Conservation (phyloP, 1,140 invertebrate species). For the Polypedilum vanderplanki region DNA sequence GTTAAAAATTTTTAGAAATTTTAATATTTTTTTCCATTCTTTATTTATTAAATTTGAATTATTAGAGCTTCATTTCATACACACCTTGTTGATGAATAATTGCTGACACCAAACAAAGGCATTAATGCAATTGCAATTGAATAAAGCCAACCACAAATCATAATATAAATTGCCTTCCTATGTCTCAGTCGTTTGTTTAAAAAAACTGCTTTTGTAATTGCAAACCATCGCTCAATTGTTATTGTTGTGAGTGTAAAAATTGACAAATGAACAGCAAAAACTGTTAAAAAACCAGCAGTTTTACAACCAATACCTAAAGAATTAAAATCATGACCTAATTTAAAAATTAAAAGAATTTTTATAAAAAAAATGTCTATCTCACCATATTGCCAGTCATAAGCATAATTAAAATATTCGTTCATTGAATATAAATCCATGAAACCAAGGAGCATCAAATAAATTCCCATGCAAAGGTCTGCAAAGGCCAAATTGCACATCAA, state of each 20-base stretch:
- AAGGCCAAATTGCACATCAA: slow-evolving; percentile 81
- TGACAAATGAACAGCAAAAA: slow-evolving; percentile 79
- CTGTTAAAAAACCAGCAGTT: slow-evolving; percentile 78
- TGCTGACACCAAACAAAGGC: slow-evolving; percentile 72
- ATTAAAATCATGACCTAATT: too few species aligned
- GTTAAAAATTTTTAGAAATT: too few species aligned
- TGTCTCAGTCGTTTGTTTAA: slow-evolving; percentile 63
- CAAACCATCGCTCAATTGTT: slow-evolving; percentile 80
- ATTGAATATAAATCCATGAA: slow-evolving; percentile 72
- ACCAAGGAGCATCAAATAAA: slow-evolving; percentile 78
- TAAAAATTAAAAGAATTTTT: too few species aligned
- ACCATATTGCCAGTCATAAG: slow-evolving; percentile 85
- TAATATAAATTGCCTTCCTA: slow-evolving; percentile 60
- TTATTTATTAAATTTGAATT: too few species aligned
- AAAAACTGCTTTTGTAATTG: slow-evolving; percentile 77
- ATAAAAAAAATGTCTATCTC: slow-evolving; percentile 33
- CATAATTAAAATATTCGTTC: slow-evolving; percentile 81
- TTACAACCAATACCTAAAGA: slow-evolving; percentile 62
- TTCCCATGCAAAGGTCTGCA: slow-evolving; percentile 76
- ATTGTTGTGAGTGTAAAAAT: slow-evolving; percentile 81
- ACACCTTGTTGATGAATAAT: slow-evolving; percentile 70
- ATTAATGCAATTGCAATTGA: slow-evolving; percentile 64
- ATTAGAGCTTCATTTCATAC: too few species aligned
- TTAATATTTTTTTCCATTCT: too few species aligned
- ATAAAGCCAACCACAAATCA: slow-evolving; percentile 67